Evolutionary conservation across 2,797 vertebrate genomes (phyloP), one percentile per base, ranked within the genome.

Genomic region (Aeoliscus strigatus): DNA sequence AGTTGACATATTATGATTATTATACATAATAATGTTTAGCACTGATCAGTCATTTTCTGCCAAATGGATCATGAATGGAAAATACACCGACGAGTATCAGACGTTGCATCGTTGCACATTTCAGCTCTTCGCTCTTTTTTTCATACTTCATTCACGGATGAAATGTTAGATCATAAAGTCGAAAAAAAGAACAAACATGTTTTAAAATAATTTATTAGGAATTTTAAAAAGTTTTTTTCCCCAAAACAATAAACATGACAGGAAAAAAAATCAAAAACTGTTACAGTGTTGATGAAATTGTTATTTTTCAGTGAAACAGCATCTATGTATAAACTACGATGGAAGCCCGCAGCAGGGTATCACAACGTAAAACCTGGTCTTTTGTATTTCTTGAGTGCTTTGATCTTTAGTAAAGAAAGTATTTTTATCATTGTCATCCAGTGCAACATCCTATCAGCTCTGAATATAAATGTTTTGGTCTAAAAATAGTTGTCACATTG

Each of bases 171-270:
- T n/a, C n/a, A n/a, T n/a, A n/a, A n/a, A n/a, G n/a, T n/a, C n/a
- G n/a, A n/a, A n/a, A n/a, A n/a, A n/a, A n/a, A n/a, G n/a, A n/a
- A n/a, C n/a, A n/a, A n/a, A n/a, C n/a, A 88, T 90, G 74, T 92
- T 93, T 94, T 92, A 88, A 92, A 97, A 96, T 94, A 96, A 94
- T 96, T 94, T 96, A 95, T 96, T 94, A 93, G 90, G 91, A 95
- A 93, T 92, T 93, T 91, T 90, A 88, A 93, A 93, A 92, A 86
- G 85, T 85, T 90, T 88, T 91, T 87, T 90, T 90, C 87, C 89
- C 86, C 87, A 71, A 82, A 82, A 41, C 52, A 75, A 85, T 66
- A 81, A 71, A 85, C 60, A 78, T 64, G 57, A 80, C 59, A 89
- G 88, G 86, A 86, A 71, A 60, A 50, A 38, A 62, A 70, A 71